These are phyloP conservation scores for Oxyteleia sp. DNA, from an alignment of 2,888 invertebrate genomes.

Conservation along the genomic window DNA sequence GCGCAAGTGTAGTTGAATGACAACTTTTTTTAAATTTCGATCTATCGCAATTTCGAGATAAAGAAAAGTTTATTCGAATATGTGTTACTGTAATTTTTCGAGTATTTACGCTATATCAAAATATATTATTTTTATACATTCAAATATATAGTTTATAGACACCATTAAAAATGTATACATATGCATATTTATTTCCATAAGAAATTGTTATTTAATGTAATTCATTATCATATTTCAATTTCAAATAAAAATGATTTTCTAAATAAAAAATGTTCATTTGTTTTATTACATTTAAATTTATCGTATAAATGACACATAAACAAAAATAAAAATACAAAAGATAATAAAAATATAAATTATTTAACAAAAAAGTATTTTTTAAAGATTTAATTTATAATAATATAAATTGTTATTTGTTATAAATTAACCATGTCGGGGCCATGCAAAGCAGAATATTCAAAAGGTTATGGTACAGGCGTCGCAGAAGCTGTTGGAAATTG, in stretches of 20 bases:
- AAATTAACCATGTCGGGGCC: slow-evolving; percentile 60
- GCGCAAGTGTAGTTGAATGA: too few relatives aligned
- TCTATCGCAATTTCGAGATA: too few relatives aligned
- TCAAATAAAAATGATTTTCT: neutral
- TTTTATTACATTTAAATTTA: neutral
- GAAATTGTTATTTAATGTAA: neutral
- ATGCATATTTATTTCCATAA: too few relatives aligned
- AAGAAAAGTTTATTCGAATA: too few relatives aligned
- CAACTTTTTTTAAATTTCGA: too few relatives aligned
- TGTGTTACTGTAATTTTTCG: too few relatives aligned
- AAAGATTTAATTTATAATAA: neutral
- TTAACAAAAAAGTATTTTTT: neutral
- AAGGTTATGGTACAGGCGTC: slow-evolving; percentile 80
- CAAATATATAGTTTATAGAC: too few relatives aligned
- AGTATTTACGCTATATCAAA: too few relatives aligned
- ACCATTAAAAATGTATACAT: too few relatives aligned
- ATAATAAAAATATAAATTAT: neutral
- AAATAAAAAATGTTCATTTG: neutral
- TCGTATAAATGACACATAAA: neutral
- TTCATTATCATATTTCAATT: too few relatives aligned
- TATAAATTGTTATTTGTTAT: neutral
- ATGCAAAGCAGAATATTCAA: slow-evolving; percentile 79
- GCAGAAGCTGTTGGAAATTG: slow-evolving; percentile 84
- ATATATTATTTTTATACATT: too few relatives aligned
- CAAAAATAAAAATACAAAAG: neutral